phyloP scores from a whole-genome alignment of 2,797 vertebrate genomes.

The Avahi laniger region DNA sequence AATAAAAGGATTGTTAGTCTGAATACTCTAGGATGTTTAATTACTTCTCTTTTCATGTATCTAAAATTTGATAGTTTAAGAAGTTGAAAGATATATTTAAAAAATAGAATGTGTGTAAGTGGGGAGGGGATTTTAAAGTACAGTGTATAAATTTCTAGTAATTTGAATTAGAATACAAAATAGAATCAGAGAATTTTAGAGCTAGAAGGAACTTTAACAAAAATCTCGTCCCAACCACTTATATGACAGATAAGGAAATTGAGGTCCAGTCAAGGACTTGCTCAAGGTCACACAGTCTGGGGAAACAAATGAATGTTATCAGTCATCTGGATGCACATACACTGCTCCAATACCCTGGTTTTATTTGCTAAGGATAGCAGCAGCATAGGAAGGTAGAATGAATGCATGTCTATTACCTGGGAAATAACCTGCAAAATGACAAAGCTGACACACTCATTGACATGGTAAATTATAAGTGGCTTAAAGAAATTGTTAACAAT shows the following conservation, averaged over 20 bases:
- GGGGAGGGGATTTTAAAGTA: slow-evolving; percentile 14
- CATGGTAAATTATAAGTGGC: slow-evolving; percentile 62
- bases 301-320: slow-evolving; percentile 35
- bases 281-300: slow-evolving; percentile 50
- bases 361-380: slow-evolving; percentile 58
- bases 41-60: slow-evolving; percentile 32
- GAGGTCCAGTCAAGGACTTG: slow-evolving; percentile 30
- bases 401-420: slow-evolving; percentile 54
- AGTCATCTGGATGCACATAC: slow-evolving; percentile 7
- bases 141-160: slow-evolving; percentile 4
- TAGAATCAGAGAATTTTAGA: slow-evolving; percentile 32
- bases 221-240: background rate
- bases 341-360: slow-evolving; percentile 8
- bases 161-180: slow-evolving; percentile 40
- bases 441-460: slow-evolving; percentile 57
- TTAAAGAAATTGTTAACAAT: slow-evolving; percentile 64
- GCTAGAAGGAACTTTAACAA: background rate
- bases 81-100: slow-evolving; percentile 26
- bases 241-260: slow-evolving; percentile 51
- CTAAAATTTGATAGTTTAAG: slow-evolving; percentile 39
- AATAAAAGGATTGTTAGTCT: slow-evolving; percentile 23
- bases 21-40: slow-evolving; percentile 17
- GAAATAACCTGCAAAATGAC: slow-evolving; percentile 68
- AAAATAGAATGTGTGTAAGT: background rate
- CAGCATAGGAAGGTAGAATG: slow-evolving; percentile 48